phyloP scores from a whole-genome alignment of 2,888 invertebrate species.

The Hypselothyrea guttata region DNA sequence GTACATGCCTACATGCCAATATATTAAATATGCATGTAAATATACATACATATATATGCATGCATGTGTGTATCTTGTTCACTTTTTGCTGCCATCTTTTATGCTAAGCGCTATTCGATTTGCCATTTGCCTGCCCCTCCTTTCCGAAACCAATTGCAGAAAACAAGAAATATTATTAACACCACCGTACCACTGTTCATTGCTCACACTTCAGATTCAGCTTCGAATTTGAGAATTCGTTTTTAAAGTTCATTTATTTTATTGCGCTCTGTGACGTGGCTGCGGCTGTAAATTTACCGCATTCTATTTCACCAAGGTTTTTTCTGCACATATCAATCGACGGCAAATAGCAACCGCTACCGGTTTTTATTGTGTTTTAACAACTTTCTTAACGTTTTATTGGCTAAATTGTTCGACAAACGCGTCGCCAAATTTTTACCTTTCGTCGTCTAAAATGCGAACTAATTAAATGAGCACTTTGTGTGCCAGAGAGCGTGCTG shows the following conservation, averaged over 20 bases:
- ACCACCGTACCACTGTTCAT: constrained; percentile 44
- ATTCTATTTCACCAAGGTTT: constrained; percentile 32
- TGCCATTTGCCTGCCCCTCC: constrained; percentile 51
- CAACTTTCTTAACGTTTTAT: constrained; percentile 41
- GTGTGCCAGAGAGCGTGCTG: constrained; percentile 58
- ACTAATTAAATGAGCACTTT: constrained; percentile 76
- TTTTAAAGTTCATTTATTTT: constrained; percentile 58
- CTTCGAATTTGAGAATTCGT: constrained; percentile 54
- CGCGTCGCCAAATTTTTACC: constrained; percentile 75
- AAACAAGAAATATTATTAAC: constrained; percentile 62
- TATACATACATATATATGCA: constrained; percentile 26
- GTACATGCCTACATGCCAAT: constrained; percentile 10
- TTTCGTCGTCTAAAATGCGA: constrained; percentile 78
- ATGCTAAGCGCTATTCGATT: constrained; percentile 68
- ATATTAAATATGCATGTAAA: constrained; percentile 13
- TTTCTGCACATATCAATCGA: constrained; percentile 34
- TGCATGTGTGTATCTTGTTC: constrained; percentile 62
- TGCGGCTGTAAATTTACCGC: constrained; percentile 71
- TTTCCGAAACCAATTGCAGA: constrained; percentile 47
- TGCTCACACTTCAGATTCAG: constrained; percentile 45
- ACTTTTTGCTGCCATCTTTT: constrained; percentile 74
- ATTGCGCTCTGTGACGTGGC: constrained; percentile 64
- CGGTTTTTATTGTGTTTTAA: constrained; percentile 54
- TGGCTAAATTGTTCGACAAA: constrained; percentile 49
- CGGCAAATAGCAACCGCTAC: constrained; percentile 45